Evolutionary conservation across 2,113 vertebrate species (phyloP).

Genomic region (Heteronetta atricapilla): DNA sequence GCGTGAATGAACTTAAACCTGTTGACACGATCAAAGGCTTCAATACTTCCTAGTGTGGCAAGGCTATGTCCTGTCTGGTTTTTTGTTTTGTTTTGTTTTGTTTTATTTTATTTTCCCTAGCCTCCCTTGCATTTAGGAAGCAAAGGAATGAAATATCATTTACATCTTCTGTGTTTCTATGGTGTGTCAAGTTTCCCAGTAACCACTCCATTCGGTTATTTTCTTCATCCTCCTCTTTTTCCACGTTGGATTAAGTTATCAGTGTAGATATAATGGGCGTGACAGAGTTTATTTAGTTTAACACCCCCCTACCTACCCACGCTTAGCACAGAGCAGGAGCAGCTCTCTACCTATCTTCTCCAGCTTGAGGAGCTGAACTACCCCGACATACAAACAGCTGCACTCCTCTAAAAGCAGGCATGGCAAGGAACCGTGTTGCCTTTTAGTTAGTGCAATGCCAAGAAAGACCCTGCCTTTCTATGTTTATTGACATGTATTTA

Average conservation of each 20-base stretch:
- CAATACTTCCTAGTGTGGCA: neutral
- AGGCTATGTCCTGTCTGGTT: neutral
- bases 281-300: neutral
- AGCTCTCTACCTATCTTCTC: neutral
- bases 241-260: neutral
- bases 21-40: neutral
- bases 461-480: neutral
- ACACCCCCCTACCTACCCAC: neutral
- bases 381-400: neutral
- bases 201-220: neutral
- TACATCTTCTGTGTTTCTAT: neutral
- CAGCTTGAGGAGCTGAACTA: neutral
- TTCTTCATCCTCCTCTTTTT: neutral
- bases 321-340: neutral
- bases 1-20: neutral
- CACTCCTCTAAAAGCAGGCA: neutral
- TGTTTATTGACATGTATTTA: neutral
- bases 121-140: neutral
- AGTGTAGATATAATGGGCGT: neutral
- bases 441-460: neutral
- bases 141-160: neutral
- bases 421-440: neutral
- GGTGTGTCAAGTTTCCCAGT: neutral
- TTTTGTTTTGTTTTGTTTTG: too few relatives aligned
- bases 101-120: neutral